These are phyloP conservation scores for Dolichoris vasculosae DNA, from an alignment of 1,140 invertebrate genomes.

Conservation along the genomic window DNA sequence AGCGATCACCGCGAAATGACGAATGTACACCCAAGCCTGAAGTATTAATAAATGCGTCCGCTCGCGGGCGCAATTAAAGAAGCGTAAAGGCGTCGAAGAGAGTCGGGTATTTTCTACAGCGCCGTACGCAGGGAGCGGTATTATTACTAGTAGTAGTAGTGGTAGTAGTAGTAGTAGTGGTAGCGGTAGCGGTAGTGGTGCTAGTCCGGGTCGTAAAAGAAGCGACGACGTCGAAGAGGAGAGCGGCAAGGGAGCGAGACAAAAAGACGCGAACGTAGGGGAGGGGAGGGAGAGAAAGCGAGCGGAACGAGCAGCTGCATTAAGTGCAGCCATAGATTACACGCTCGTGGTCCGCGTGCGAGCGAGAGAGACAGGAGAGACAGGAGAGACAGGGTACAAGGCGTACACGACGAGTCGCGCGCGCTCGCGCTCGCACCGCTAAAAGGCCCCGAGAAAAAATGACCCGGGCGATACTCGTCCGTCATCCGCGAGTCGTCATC, in stretches of 20 bases:
- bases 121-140: not conserved
- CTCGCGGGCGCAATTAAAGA: not conserved
- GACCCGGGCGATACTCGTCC: slow-evolving; percentile 59
- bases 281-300: slow-evolving; percentile 54
- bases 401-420: not conserved
- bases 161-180: not conserved
- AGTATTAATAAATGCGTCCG: not conserved
- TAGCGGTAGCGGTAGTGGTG: not conserved
- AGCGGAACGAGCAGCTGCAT: slow-evolving; percentile 70
- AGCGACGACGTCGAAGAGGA: slow-evolving; percentile 13
- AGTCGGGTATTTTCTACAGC: not conserved
- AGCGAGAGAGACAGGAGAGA: not conserved
- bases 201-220: not conserved
- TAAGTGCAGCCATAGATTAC: slow-evolving; percentile 74
- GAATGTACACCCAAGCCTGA: not conserved
- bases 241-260: slow-evolving; percentile 22
- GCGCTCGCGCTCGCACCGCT: slow-evolving; percentile 58
- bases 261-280: slow-evolving; percentile 45
- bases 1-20: not conserved
- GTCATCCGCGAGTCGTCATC: slow-evolving; percentile 55
- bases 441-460: slow-evolving; percentile 67
- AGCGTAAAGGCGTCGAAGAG: not conserved
- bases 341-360: slow-evolving; percentile 29
- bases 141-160: not conserved
- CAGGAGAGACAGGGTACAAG: not conserved